Conservation (phyloP, 1,140 invertebrate genomes). For the Zaprionus nigranus region DNA sequence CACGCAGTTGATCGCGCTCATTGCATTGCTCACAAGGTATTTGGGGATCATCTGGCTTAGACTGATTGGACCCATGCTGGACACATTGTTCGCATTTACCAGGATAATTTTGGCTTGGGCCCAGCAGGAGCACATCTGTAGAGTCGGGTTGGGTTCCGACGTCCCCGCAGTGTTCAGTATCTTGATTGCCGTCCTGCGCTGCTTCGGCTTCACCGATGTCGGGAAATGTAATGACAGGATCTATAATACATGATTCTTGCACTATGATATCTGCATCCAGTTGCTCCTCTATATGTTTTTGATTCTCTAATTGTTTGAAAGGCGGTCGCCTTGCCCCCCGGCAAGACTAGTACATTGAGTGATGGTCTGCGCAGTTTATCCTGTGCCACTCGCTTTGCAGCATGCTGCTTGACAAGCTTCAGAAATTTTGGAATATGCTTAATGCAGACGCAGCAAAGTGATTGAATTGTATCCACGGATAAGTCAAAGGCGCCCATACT, state of each 20-base stretch:
- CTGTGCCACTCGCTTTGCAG: background rate
- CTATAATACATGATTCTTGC: conserved; percentile 49
- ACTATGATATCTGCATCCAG: conserved; percentile 60
- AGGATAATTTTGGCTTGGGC: conserved; percentile 31
- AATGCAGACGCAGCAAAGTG: conserved; percentile 64
- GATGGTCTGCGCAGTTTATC: conserved; percentile 14
- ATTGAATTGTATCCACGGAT: conserved; percentile 41
- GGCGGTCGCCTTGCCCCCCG: conserved; percentile 48
- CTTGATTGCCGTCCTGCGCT: conserved; percentile 1
- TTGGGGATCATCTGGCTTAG: background rate
- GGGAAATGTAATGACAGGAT: conserved; percentile 38
- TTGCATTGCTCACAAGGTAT: conserved; percentile 33
- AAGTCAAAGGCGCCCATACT: conserved; percentile 54
- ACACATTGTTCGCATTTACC: conserved; percentile 49
- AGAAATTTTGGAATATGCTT: conserved; percentile 69
- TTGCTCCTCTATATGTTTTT: background rate
- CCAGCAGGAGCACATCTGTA: conserved; percentile 70
- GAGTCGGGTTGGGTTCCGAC: conserved; percentile 31
- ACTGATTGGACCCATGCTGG: conserved; percentile 6
- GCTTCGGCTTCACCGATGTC: conserved; percentile 59
- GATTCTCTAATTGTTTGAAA: background rate
- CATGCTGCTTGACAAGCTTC: conserved; percentile 46
- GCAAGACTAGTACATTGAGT: conserved; percentile 57
- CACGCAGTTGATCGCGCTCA: conserved; percentile 27
- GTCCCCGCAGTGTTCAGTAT: conserved; percentile 19